A percentile compares a stretch with the other conserved stretches of the same genome.
Evolutionary conservation across 2,888 invertebrate species (phyloP).

Genomic region (Ferrisia virgata): DNA sequence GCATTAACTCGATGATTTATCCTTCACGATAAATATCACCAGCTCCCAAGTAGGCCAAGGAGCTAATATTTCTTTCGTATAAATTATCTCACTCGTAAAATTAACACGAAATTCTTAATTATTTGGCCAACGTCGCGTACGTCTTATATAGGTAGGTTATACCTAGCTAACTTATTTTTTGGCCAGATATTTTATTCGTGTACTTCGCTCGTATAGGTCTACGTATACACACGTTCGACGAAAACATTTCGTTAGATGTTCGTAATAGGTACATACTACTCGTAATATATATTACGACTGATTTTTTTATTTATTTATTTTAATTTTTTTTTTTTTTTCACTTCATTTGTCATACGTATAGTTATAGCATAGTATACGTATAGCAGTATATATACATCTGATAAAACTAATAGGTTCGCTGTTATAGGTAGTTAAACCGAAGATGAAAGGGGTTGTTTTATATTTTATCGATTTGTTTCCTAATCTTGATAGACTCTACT

Average conservation of each 20-base stretch:
- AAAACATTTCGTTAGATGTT: not conserved
- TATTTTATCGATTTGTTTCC: slow-evolving; percentile 25
- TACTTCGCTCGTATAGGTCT: too few species aligned
- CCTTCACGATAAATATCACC: slow-evolving; percentile 3
- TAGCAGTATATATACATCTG: not conserved
- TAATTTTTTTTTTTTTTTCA: not conserved
- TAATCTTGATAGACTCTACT: slow-evolving; percentile 20
- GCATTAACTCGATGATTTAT: slow-evolving; percentile 8
- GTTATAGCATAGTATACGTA: too few species aligned
- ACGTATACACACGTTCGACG: not conserved
- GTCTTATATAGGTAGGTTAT: not conserved
- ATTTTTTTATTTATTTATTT: not conserved
- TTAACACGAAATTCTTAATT: slow-evolving; percentile 9
- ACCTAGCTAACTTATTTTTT: not conserved
- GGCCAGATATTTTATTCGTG: not conserved
- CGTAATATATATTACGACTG: too few species aligned
- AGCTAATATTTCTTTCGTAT: not conserved
- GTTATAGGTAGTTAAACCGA: slow-evolving; percentile 28
- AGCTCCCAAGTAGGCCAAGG: slow-evolving; percentile 7
- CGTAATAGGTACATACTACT: too few species aligned
- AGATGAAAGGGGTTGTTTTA: slow-evolving; percentile 26
- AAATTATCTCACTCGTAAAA: slow-evolving; percentile 23
- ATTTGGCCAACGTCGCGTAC: slow-evolving; percentile 4
- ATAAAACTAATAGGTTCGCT: slow-evolving; percentile 20
- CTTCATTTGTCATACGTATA: not conserved